Percentiles rank a stretch among this genome's conserved stretches.
These are phyloP conservation scores for Caenorhabditis remanei DNA, from an alignment of 1,140 invertebrate genomes.

Conservation along the genomic window DNA sequence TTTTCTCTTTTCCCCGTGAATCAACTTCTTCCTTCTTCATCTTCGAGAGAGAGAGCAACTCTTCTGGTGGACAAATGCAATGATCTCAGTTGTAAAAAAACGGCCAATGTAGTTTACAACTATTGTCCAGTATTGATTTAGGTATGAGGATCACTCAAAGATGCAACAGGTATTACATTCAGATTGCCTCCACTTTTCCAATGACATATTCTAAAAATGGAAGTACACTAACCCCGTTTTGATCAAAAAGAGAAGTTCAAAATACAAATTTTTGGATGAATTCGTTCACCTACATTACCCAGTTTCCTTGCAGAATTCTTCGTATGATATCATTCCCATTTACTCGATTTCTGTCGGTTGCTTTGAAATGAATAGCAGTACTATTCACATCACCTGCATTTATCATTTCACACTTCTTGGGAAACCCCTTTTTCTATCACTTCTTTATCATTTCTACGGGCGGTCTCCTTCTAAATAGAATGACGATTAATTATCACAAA, in stretches of 20 bases:
- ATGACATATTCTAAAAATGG: too few species aligned
- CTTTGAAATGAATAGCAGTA: not conserved
- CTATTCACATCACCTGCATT: not conserved
- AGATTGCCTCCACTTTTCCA: not conserved
- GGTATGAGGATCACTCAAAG: not conserved
- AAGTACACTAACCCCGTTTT: too few species aligned
- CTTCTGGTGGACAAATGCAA: constrained; percentile 33
- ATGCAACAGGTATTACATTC: not conserved
- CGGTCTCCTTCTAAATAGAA: constrained; percentile 1
- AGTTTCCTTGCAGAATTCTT: not conserved
- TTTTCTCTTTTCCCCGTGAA: not conserved
- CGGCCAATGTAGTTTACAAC: not conserved
- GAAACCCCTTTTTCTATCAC: not conserved
- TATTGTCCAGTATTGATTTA: not conserved
- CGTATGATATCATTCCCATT: not conserved
- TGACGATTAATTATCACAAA: not conserved
- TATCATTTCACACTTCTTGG: constrained; percentile 15
- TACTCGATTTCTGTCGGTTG: not conserved
- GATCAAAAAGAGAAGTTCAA: too few species aligned
- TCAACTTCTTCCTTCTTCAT: not conserved
- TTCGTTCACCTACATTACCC: not conserved
- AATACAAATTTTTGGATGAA: not conserved
- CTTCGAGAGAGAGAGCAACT: not conserved
- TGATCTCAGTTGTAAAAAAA: constrained; percentile 18
- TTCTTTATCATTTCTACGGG: constrained; percentile 12